Conservation (phyloP, 2,888 invertebrate species). For the Polymixis lichenea region DNA sequence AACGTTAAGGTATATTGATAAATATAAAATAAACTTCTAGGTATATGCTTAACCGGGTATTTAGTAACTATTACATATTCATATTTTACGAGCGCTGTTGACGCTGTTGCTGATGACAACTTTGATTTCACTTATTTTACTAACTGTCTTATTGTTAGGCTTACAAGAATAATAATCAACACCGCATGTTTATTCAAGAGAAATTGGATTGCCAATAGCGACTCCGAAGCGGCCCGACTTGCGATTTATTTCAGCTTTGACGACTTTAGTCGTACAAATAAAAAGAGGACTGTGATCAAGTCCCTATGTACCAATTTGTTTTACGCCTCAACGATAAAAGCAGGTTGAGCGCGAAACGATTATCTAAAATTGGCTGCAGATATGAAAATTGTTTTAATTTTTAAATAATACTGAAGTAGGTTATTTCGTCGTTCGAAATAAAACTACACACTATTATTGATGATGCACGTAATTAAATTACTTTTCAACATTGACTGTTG, state of each 20-base stretch:
- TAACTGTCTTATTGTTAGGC: slow-evolving; percentile 2
- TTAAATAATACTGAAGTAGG: neutral
- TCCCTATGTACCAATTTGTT: slow-evolving; percentile 51
- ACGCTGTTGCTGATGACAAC: neutral
- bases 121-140: neutral
- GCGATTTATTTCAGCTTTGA: slow-evolving; percentile 36
- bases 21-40: neutral
- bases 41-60: neutral
- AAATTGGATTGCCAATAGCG: slow-evolving; percentile 36
- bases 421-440: neutral
- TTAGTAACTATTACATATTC: neutral
- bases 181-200: slow-evolving; percentile 18
- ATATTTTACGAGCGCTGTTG: neutral
- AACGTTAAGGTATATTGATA: neutral
- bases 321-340: slow-evolving; percentile 47
- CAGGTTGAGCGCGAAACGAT: slow-evolving; percentile 25
- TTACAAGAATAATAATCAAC: slow-evolving; percentile 9
- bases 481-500: too few species aligned
- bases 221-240: neutral
- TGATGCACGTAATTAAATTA: neutral
- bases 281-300: slow-evolving; percentile 17
- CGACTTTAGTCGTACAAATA: slow-evolving; percentile 36
- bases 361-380: slow-evolving; percentile 26
- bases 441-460: neutral
- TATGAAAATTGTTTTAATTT: slow-evolving; percentile 11